These are phyloP conservation scores for Dasyornis broadbenti DNA, from an alignment of 2,113 vertebrate genomes.

Conservation along the genomic window DNA sequence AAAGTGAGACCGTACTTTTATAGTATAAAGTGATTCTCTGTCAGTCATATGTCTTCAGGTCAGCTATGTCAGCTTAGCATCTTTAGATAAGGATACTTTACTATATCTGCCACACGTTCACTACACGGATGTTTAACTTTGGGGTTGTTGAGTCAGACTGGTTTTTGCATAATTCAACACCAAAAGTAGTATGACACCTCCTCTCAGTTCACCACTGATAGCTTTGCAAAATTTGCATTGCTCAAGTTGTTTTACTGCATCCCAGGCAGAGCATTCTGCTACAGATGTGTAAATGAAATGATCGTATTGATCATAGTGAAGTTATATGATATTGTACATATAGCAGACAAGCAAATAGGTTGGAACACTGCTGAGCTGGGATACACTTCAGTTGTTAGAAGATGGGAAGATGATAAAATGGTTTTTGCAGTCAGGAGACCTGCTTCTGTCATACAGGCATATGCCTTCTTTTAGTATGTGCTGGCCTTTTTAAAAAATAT, in stretches of 20 bases:
- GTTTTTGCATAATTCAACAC: neutral
- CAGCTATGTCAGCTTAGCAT: neutral
- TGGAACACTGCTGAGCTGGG: neutral
- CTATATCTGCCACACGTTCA: neutral
- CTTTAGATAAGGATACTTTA: neutral
- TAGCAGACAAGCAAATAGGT: neutral
- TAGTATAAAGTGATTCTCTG: neutral
- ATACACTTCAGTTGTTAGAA: neutral
- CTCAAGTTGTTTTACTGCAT: neutral
- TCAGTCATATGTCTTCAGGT: neutral
- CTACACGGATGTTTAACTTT: neutral
- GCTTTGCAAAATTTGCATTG: neutral
- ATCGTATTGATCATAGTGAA: neutral
- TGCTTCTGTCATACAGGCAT: neutral
- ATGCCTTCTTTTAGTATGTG: neutral
- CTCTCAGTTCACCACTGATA: neutral
- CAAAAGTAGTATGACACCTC: neutral
- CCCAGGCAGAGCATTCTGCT: neutral
- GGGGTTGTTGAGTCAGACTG: neutral
- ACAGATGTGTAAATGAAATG: neutral
- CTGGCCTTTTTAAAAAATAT: neutral
- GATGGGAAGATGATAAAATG: neutral
- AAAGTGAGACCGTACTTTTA: neutral
- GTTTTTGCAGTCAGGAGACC: neutral
- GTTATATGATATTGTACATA: neutral